phyloP scores from a whole-genome alignment of 2,797 vertebrate genomes.

The Mallotus villosus region DNA sequence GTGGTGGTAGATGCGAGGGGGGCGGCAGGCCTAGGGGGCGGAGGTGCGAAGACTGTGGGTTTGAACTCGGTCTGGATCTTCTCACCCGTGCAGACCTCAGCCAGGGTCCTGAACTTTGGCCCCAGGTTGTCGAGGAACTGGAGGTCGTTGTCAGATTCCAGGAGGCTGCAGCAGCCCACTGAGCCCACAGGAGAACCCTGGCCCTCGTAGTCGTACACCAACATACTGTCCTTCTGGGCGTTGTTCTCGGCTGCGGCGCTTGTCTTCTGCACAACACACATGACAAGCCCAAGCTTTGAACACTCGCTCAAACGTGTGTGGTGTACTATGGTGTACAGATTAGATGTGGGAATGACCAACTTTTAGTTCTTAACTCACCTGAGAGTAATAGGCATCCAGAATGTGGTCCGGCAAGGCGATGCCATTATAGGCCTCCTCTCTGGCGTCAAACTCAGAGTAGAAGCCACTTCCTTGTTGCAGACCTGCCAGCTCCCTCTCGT shows the following conservation, averaged over 20 bases:
- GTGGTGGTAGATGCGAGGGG: not conserved
- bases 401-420: constrained; percentile 58
- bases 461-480: not conserved
- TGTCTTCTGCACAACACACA: constrained; percentile 70
- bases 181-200: constrained; percentile 79
- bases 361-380: constrained; percentile 54
- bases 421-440: constrained; percentile 41
- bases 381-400: constrained; percentile 63
- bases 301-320: not conserved
- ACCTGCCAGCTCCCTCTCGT: not conserved
- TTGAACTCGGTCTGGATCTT: constrained; percentile 45
- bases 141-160: constrained; percentile 79
- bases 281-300: not conserved
- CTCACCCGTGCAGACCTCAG: constrained; percentile 80
- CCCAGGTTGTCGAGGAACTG: constrained; percentile 85
- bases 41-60: constrained; percentile 2
- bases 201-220: constrained; percentile 81
- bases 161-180: constrained; percentile 82
- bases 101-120: constrained; percentile 89
- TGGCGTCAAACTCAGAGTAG: constrained; percentile 31
- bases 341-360: not conserved
- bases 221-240: constrained; percentile 71
- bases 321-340: not conserved
- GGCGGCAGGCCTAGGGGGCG: constrained; percentile 23
- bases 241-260: constrained; percentile 59